Percentiles rank a stretch among this genome's conserved stretches.
These are phyloP conservation scores for Artibeus lituratus DNA, from an alignment of 2,797 vertebrate species.

Conservation along the genomic window DNA sequence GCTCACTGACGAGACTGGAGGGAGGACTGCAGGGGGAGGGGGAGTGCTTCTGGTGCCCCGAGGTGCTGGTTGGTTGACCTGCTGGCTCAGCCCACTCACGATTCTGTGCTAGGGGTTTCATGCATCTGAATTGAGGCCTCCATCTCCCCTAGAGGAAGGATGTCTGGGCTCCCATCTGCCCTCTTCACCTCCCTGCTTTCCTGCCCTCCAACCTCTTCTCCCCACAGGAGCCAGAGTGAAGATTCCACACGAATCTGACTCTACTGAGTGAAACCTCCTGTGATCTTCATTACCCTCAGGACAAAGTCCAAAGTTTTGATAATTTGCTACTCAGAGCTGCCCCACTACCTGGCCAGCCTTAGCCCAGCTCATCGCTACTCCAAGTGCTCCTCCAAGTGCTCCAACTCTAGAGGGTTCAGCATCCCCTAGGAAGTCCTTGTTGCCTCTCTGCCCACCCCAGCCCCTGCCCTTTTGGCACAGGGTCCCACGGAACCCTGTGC, in stretches of 20 bases:
- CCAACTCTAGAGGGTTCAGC: too few species aligned
- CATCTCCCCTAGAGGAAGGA: background rate
- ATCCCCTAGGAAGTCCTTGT: background rate
- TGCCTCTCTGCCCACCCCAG: background rate
- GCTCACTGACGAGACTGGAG: background rate
- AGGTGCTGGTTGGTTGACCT: rapidly evolving
- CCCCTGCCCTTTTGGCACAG: too few species aligned
- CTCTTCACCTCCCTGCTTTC: rapidly evolving
- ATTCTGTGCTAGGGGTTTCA: background rate
- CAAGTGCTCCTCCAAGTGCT: background rate
- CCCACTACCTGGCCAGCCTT: background rate
- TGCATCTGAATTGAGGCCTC: background rate
- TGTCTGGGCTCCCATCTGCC: background rate
- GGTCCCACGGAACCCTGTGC: background rate
- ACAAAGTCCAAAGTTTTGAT: background rate
- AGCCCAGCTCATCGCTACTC: background rate
- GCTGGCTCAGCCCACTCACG: rapidly evolving
- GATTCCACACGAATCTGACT: background rate
- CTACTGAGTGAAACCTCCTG: background rate
- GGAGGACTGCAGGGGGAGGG: background rate
- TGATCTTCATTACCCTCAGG: background rate
- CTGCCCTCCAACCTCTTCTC: background rate
- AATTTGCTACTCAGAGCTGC: background rate
- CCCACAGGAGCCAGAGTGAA: background rate
- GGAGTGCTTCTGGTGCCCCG: background rate